phyloP scores from a whole-genome alignment of 23 tunicate genomes.

The Phallusia fumigata region DNA sequence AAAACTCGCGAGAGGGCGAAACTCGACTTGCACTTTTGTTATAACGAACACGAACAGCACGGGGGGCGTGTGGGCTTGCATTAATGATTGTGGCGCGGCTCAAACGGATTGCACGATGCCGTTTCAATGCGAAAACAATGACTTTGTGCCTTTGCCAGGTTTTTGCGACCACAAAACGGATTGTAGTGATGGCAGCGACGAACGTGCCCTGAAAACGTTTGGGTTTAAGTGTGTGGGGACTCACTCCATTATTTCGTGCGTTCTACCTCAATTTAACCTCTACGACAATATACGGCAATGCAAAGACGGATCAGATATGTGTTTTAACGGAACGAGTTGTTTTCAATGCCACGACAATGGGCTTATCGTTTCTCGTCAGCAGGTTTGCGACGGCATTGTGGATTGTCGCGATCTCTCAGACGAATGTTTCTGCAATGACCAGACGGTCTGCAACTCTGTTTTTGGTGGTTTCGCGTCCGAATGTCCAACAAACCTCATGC shows the following conservation, averaged over 20 bases:
- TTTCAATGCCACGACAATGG: slow-evolving; percentile 25
- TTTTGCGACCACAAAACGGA: slow-evolving; percentile 23
- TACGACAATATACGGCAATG: slow-evolving; percentile 37
- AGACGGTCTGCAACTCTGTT: background rate
- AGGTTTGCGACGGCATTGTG: slow-evolving; percentile 60
- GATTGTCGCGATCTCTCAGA: slow-evolving; percentile 71
- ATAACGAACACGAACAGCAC: background rate
- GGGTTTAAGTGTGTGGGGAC: slow-evolving; percentile 28
- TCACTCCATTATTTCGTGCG: background rate
- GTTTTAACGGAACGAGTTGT: slow-evolving; percentile 4
- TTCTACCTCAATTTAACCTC: slow-evolving; percentile 29
- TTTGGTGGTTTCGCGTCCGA: background rate
- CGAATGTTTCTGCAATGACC: slow-evolving; percentile 43
- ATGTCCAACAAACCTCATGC: background rate
- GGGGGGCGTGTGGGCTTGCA: background rate
- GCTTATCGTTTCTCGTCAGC: slow-evolving; percentile 20
- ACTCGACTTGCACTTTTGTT: background rate
- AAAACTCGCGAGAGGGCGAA: background rate
- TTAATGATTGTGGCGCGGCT: background rate
- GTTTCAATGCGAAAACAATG: slow-evolving; percentile 21
- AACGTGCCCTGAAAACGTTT: background rate
- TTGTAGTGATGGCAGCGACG: slow-evolving; percentile 36
- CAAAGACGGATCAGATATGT: slow-evolving; percentile 27
- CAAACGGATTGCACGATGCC: background rate
- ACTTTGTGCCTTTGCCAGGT: slow-evolving; percentile 1